Evolutionary conservation across 2,797 vertebrate species (phyloP).

Genomic region (Acrossocheilus wenchowensis): DNA sequence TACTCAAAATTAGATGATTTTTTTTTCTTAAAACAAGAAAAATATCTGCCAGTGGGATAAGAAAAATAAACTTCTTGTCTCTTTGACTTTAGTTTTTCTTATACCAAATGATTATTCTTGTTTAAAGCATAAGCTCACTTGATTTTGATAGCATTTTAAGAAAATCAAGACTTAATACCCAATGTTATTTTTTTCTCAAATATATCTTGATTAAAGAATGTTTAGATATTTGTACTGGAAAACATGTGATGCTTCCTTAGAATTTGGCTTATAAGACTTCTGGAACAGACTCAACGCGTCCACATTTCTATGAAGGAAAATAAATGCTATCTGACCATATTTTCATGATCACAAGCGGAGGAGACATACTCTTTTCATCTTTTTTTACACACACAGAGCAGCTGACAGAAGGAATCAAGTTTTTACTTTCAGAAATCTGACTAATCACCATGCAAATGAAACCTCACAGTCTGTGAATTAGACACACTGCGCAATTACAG

Average conservation of each 20-base stretch:
- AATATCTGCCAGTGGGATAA: not conserved
- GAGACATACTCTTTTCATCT: not conserved
- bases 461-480: constrained; percentile 25
- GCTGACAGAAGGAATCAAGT: constrained; percentile 18
- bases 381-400: not conserved
- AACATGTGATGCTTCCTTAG: too few species aligned
- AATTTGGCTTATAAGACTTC: not conserved
- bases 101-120: not conserved
- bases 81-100: not conserved
- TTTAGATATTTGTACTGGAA: too few species aligned
- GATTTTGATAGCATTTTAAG: not conserved
- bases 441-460: constrained; percentile 47
- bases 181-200: too few species aligned
- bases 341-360: not conserved
- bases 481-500: constrained; percentile 42
- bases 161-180: not conserved
- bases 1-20: not conserved
- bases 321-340: not conserved
- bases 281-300: not conserved
- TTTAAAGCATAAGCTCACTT: not conserved
- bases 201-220: too few species aligned
- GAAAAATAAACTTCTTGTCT: not conserved
- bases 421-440: constrained; percentile 39
- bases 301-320: not conserved
- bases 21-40: not conserved